These are phyloP conservation scores for Myiotriccus ornatus DNA, from an alignment of 2,797 vertebrate species.

Conservation along the genomic window DNA sequence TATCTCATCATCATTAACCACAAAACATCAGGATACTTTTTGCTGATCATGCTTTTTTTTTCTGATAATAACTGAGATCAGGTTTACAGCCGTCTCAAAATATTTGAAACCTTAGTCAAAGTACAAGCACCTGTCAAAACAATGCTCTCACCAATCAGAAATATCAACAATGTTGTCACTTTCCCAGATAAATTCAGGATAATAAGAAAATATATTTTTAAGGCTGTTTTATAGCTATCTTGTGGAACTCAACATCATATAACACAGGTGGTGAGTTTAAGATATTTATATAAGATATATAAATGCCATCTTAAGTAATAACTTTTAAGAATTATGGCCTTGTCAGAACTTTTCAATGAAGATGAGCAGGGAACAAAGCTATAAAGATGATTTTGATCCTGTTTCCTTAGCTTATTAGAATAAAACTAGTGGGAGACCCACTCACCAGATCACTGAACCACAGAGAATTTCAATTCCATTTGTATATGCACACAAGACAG, in stretches of 20 bases:
- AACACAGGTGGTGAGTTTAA: background rate
- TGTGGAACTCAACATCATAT: background rate
- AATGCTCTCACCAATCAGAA: background rate
- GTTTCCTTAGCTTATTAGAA: background rate
- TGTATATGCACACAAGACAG: background rate
- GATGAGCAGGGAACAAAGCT: background rate
- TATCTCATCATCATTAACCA: background rate
- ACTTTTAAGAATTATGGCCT: background rate
- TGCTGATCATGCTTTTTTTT: background rate
- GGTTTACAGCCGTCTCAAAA: background rate
- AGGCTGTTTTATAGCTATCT: background rate
- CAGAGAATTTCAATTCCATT: background rate
- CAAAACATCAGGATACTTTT: background rate
- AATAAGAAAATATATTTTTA: background rate
- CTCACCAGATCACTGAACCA: background rate
- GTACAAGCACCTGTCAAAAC: background rate
- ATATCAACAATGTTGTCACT: background rate
- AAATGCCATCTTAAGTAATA: constrained; percentile 7
- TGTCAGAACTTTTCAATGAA: background rate
- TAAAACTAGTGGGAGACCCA: background rate
- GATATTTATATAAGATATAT: too few relatives aligned
- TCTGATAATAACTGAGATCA: background rate
- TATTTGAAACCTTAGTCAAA: background rate
- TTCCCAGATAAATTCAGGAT: background rate
- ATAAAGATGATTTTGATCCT: background rate